Evolutionary conservation across 1,140 invertebrate genomes (phyloP).

Genomic region (Hycleus phaleratus): DNA sequence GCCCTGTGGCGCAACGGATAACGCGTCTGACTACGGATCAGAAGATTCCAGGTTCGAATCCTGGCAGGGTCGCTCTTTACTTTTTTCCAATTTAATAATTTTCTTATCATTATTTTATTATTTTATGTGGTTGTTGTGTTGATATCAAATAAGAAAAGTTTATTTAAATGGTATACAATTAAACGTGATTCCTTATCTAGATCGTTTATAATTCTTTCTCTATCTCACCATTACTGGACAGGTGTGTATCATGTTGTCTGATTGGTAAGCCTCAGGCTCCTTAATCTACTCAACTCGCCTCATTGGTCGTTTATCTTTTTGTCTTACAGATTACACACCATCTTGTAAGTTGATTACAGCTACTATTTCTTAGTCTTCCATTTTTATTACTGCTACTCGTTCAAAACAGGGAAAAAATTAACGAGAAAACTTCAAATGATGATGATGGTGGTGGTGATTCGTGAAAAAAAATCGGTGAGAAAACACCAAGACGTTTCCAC

Average conservation of each 20-base stretch:
- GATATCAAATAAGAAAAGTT: background rate
- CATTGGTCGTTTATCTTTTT: conserved; percentile 23
- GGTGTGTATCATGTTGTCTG: conserved; percentile 19
- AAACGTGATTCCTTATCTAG: background rate
- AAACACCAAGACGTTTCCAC: conserved; percentile 3
- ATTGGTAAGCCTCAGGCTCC: conserved; percentile 22
- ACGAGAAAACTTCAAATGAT: conserved; percentile 1
- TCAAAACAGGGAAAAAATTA: too few relatives aligned
- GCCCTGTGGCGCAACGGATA: conserved; percentile 86
- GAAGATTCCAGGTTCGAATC: conserved; percentile 88
- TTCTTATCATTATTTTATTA: background rate
- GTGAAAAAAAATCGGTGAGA: background rate
- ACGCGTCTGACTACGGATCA: conserved; percentile 88
- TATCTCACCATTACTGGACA: conserved; percentile 10
- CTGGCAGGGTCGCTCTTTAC: conserved; percentile 59
- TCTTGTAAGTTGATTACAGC: conserved; percentile 20
- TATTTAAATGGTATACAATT: background rate
- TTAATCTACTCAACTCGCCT: background rate
- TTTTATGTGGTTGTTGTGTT: background rate
- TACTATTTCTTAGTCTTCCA: too few relatives aligned
- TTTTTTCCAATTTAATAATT: background rate
- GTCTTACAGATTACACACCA: conserved; percentile 20
- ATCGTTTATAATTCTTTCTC: conserved; percentile 10
- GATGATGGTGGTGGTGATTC: background rate
- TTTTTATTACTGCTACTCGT: too few relatives aligned